Evolutionary conservation across 2,113 vertebrate genomes (phyloP).

Genomic region (Cromileptes altivelis): DNA sequence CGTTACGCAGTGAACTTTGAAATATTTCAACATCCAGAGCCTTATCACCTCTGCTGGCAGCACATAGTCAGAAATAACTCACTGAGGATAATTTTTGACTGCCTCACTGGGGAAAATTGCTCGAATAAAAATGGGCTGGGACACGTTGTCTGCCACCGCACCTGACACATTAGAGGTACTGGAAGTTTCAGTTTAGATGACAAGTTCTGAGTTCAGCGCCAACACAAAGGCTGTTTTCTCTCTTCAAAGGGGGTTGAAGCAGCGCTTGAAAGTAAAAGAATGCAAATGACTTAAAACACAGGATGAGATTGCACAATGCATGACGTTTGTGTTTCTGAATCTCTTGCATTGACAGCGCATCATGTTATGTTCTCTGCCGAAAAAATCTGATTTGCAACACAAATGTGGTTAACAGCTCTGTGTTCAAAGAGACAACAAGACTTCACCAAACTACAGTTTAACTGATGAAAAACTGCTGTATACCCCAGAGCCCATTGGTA

Average conservation of each 20-base stretch:
- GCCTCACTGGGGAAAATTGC: constrained; percentile 61
- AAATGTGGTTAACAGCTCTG: constrained; percentile 56
- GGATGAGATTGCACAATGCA: constrained; percentile 69
- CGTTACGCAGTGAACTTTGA: constrained; percentile 71
- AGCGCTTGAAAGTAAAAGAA: constrained; percentile 67
- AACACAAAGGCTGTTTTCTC: constrained; percentile 66
- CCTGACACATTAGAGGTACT: constrained; percentile 76
- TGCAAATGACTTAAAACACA: constrained; percentile 69
- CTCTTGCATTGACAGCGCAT: constrained; percentile 59
- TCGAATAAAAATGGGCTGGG: constrained; percentile 72
- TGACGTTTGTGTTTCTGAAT: constrained; percentile 57
- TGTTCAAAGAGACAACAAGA: constrained; percentile 53
- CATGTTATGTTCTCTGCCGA: constrained; percentile 62
- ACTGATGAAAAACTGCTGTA: constrained; percentile 47
- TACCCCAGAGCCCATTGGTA: constrained; percentile 51
- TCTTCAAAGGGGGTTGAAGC: constrained; percentile 68
- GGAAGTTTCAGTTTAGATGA: constrained; percentile 76
- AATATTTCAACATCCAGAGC: constrained; percentile 66
- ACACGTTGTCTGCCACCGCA: constrained; percentile 67
- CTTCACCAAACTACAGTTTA: constrained; percentile 43
- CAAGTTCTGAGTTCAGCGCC: constrained; percentile 75
- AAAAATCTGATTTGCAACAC: constrained; percentile 64
- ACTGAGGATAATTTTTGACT: constrained; percentile 67
- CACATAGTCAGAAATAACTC: constrained; percentile 78
- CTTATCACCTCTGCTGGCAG: constrained; percentile 70